phyloP scores from a whole-genome alignment of 2,888 invertebrate species.

The Bugula neritina region DNA sequence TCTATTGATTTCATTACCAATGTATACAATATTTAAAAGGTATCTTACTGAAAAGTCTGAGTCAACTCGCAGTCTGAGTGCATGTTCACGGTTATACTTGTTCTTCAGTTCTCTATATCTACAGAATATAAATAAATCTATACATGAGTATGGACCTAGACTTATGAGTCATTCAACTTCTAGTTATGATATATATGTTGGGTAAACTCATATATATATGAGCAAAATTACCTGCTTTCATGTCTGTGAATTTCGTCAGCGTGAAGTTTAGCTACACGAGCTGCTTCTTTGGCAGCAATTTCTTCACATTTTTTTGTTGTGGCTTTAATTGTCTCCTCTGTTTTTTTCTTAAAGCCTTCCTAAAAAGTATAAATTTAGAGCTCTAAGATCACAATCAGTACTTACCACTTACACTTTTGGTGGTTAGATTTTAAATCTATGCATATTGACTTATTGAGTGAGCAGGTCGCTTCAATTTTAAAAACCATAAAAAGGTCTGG shows the following conservation, averaged over 20 bases:
- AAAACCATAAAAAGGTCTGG: no score
- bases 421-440: no score
- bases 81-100: constrained; percentile 41
- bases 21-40: no score
- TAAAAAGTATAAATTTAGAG: not conserved
- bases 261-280: constrained; percentile 38
- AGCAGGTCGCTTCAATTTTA: no score
- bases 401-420: not conserved
- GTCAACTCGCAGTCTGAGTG: constrained; percentile 39
- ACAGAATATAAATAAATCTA: no score
- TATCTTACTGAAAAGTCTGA: constrained; percentile 45
- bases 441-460: no score
- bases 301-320: constrained; percentile 41
- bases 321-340: constrained; percentile 33
- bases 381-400: no score
- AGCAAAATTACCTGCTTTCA: constrained; percentile 36
- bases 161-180: no score
- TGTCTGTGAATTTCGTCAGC: constrained; percentile 37
- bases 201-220: not conserved
- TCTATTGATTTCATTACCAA: no score
- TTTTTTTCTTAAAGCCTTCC: constrained; percentile 24
- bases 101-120: constrained; percentile 40
- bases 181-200: not conserved
- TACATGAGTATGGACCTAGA: no score
- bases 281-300: constrained; percentile 37